These are phyloP conservation scores for Scomber scombrus DNA, from an alignment of 2,113 vertebrate genomes.

Conservation along the genomic window DNA sequence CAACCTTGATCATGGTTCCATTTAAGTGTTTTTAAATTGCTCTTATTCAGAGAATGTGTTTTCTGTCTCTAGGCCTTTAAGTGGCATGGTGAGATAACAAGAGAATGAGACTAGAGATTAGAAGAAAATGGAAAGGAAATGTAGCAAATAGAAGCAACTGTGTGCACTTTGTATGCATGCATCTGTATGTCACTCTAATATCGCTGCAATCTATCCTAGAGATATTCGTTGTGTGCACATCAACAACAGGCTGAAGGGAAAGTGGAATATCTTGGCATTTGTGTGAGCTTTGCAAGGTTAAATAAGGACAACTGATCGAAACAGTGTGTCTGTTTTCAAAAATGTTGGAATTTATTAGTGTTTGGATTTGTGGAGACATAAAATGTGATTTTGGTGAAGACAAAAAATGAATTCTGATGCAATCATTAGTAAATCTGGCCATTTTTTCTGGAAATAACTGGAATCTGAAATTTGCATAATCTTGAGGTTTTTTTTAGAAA, in stretches of 20 bases:
- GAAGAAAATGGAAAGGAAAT: not conserved
- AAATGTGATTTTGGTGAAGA: too few species aligned
- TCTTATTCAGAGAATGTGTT: slow-evolving; percentile 9
- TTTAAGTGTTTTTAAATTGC: slow-evolving; percentile 12
- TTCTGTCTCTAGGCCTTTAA: not conserved
- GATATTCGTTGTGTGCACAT: not conserved
- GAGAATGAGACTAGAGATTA: not conserved
- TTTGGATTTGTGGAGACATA: too few species aligned
- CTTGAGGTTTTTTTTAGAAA: too few species aligned
- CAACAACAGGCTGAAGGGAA: not conserved
- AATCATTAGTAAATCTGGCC: too few species aligned
- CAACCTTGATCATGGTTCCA: slow-evolving; percentile 1
- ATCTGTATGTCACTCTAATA: not conserved
- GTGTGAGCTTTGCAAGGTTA: slow-evolving; percentile 13
- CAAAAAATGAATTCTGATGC: too few species aligned
- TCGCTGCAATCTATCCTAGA: slow-evolving; percentile 7
- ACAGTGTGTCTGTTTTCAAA: not conserved
- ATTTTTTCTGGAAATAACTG: too few species aligned
- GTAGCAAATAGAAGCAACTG: not conserved
- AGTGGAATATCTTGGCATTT: slow-evolving; percentile 12
- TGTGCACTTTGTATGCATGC: not conserved
- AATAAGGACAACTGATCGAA: slow-evolving; percentile 8
- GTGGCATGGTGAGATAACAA: not conserved
- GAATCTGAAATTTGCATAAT: too few species aligned
- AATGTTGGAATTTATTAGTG: too few species aligned